phyloP scores from a whole-genome alignment of 2,797 vertebrate genomes.

The Rhinella marina region DNA sequence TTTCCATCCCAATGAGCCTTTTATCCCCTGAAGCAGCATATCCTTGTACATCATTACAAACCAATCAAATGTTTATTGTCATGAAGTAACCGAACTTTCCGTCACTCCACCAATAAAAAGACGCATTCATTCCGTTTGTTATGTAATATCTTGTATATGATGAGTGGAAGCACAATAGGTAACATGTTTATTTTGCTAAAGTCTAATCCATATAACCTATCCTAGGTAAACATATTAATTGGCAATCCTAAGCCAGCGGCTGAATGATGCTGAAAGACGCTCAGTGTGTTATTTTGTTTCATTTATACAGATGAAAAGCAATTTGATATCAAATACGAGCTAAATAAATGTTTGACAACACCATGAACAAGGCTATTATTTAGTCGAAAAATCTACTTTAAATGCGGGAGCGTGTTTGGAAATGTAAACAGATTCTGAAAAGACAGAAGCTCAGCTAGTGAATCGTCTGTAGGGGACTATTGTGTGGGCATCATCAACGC shows the following conservation, averaged over 20 bases:
- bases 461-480: conserved; percentile 26
- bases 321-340: conserved; percentile 59
- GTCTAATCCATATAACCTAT: conserved; percentile 55
- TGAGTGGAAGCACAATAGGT: conserved; percentile 48
- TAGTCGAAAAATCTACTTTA: conserved; percentile 43
- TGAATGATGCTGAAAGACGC: conserved; percentile 45
- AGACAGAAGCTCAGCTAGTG: conserved; percentile 26
- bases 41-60: conserved; percentile 57
- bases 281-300: conserved; percentile 44
- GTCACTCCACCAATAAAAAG: conserved; percentile 32
- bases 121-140: conserved; percentile 53
- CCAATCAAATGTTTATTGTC: conserved; percentile 52
- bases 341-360: conserved; percentile 57
- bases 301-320: conserved; percentile 57
- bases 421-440: conserved; percentile 54
- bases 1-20: conserved; percentile 18
- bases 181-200: conserved; percentile 56
- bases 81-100: conserved; percentile 43
- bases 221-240: conserved; percentile 59
- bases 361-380: conserved; percentile 50
- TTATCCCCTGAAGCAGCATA: neutral
- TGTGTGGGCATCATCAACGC: conserved; percentile 7
- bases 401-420: conserved; percentile 54
- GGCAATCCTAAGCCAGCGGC: conserved; percentile 39
- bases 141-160: conserved; percentile 53